A percentile compares a stretch with the other conserved stretches of the same genome.
Conservation (phyloP, 2,888 invertebrate species). For the Megastigmus dorsalis region DNA sequence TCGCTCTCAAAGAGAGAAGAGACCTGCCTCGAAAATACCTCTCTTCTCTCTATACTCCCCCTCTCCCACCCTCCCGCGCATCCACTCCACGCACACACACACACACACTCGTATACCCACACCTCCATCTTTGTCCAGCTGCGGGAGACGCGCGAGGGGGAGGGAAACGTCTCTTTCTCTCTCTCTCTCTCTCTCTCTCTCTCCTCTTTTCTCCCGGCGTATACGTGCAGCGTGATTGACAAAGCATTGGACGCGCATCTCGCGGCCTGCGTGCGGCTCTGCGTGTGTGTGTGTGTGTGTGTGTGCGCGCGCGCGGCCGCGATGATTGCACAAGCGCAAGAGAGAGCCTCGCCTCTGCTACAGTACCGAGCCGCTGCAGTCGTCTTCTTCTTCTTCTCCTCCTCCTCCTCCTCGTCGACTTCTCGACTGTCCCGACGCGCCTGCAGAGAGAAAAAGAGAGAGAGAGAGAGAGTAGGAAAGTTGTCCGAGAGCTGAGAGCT, state of each 20-base stretch:
- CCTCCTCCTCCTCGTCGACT: neutral
- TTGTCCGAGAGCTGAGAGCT: slow-evolving; percentile 21
- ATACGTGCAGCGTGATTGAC: slow-evolving; percentile 49
- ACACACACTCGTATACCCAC: neutral
- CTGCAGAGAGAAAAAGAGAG: neutral
- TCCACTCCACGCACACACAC: neutral
- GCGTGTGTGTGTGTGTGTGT: neutral
- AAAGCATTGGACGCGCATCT: slow-evolving; percentile 47
- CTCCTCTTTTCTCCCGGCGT: neutral
- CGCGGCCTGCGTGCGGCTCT: neutral
- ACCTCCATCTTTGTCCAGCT: slow-evolving; percentile 19
- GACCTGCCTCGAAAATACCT: slow-evolving; percentile 42
- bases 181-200: slow-evolving; percentile 3
- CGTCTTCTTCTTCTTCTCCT: neutral
- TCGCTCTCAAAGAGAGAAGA: slow-evolving; percentile 16
- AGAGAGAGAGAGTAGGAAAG: slow-evolving; percentile 26
- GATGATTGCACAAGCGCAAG: slow-evolving; percentile 41
- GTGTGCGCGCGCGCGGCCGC: neutral
- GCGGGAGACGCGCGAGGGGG: neutral
- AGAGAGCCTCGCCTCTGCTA: slow-evolving; percentile 23
- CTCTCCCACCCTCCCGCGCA: neutral
- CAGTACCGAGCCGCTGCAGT: neutral
- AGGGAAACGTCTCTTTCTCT: slow-evolving; percentile 13
- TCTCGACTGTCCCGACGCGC: neutral
- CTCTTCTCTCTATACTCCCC: neutral